Evolutionary conservation across 2,888 invertebrate genomes (phyloP), one percentile per base, ranked within the genome.

Genomic region (Caenorhabditis japonica): DNA sequence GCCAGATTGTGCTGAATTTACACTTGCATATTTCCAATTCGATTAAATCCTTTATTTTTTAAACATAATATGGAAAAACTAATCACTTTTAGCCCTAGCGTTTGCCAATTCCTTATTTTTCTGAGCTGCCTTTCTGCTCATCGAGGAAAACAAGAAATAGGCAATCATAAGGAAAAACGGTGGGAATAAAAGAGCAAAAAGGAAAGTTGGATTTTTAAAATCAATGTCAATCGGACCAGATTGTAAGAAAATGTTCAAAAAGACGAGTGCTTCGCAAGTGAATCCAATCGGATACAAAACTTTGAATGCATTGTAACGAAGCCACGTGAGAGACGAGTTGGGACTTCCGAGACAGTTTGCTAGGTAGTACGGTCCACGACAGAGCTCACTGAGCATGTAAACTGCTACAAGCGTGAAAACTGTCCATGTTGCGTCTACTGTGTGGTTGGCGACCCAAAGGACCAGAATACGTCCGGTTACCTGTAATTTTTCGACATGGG

Each of bases 291-390:
- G 97, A 88, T 95, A 97, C 0, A 96, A 90, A 0, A 94, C 92
- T 77, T 96, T 93, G 96, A 96, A 97, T 59, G 94, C 91, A 0
- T 94, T 93, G 88, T 97, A 96, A 13, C 97, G 91, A 2, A 96
- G 89, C 95, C 95, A 97, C 0, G 94, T 95, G 10, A 97, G 88
- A 3, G 15, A 10, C 1, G 19, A 4, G 27, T 51, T 56, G 1
- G 52, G 47, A 0, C 17, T 10, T 44, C 33, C 5, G 12, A 68
- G 51, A 13, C 56, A 64, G 10, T 55, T 47, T 10, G 59, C n/a
- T 10, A 95, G 92, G 89, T 97, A 97, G 89, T 92, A 97, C 0
- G 95, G 95, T 89, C 96, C 97, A 84, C 78, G 53, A 25, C 74
- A 62, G 19, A 76, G 46, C 43, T 78, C 78, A 49, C 72, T 74